Evolutionary conservation across 37 sponge, comb jelly and placozoan genomes (phyloP).

Genomic region (Halisarca cf. caerulea): DNA sequence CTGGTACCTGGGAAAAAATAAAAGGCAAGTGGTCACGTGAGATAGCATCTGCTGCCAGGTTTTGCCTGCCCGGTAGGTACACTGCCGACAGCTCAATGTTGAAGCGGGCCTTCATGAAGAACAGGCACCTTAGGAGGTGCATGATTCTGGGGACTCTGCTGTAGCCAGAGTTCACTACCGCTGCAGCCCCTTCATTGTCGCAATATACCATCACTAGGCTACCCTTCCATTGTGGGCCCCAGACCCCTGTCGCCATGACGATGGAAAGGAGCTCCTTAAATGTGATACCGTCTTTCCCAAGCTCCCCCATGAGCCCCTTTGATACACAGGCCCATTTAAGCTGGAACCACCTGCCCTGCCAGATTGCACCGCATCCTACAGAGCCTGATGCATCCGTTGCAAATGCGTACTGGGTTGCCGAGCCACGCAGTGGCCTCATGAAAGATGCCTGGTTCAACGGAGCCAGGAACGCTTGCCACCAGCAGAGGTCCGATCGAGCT

Average conservation of each 20-base stretch:
- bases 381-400: slow-evolving; percentile 38
- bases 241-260: not conserved
- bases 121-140: slow-evolving; percentile 4
- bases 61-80: slow-evolving; percentile 32
- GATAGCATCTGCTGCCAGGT: slow-evolving; percentile 38
- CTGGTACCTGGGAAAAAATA: slow-evolving; percentile 31
- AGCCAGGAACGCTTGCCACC: slow-evolving; percentile 38
- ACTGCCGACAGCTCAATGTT: not conserved
- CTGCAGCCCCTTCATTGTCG: not conserved
- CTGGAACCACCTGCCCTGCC: slow-evolving; percentile 4
- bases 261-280: not conserved
- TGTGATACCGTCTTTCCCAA: not conserved
- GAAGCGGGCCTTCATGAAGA: slow-evolving; percentile 2
- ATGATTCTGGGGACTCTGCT: slow-evolving; percentile 12
- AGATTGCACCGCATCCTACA: slow-evolving; percentile 35
- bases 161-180: not conserved
- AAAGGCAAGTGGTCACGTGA: slow-evolving; percentile 28
- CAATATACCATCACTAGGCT: not conserved
- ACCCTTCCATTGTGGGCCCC: not conserved
- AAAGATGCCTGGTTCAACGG: slow-evolving; percentile 28
- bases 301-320: not conserved
- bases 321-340: slow-evolving; percentile 20
- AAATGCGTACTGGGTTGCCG: not conserved
- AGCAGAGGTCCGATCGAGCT: slow-evolving; percentile 26
- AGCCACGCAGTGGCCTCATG: not conserved